Base-by-base conservation (phyloP, 1,140 invertebrate species). In the Diachasmimorpha longicaudata region DNA sequence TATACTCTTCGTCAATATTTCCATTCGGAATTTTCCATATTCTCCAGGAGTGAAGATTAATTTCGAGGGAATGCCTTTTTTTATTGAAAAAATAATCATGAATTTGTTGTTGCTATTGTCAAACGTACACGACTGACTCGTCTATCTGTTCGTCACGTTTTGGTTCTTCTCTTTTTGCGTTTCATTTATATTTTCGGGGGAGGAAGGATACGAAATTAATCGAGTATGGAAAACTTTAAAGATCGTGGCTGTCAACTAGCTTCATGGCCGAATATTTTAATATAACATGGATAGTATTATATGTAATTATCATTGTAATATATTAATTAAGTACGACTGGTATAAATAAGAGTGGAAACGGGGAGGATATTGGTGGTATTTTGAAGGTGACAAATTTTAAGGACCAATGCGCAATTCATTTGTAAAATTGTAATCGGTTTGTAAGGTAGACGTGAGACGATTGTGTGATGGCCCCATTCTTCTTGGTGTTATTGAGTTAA, bases 291-390 rank as follows among this genome's bases (percentile, higher is more conserved):
- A 89, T 87, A 87, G 86, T 87, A 88, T 88, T 88, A 88, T 86
- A 83, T 88, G 87, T 89, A 89, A 89, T 75, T 88, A 89, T 88
- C 87, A 87, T 85, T 88, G 86, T 87, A 88, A 89, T 87, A 88
- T 88, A 89, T 87, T 84, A 42, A 46, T 55, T 48, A 85, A 81
- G 52, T 77, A 39, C 80, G 79, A 82, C 77, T 42, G 72, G 71
- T 36, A 21, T 37, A 14, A 31, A 77, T 68, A 55, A 75, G n/a
- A 46, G 44, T 58, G 73, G 44, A 48, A 77, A 48, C 48, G 23
- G 48, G 42, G 76, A 10, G 25, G 25, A 37, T 19, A 46, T 72
- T 36, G 36, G 10, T 72, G 11, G 77, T 78, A 52, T 39, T 52
- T 21, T 4, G 4, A 75, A 16, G 48, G 39, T 75, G 16, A 39